Base-by-base conservation (phyloP, 2,797 vertebrate species). In the Crypturellus tataupa region DNA sequence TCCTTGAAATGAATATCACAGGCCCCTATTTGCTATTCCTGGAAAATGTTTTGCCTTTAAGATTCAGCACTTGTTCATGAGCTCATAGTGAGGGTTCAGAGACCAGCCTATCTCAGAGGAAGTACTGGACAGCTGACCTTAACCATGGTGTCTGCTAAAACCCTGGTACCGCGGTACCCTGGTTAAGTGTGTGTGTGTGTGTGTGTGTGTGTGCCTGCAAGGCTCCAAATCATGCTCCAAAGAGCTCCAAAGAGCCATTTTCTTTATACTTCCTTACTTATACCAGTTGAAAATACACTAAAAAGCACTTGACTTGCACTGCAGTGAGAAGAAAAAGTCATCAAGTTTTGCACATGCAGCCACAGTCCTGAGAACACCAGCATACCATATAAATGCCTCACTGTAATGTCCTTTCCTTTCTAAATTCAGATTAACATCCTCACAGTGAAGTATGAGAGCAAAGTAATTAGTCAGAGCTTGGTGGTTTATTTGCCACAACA, bases 391-490 rank as follows among this genome's bases (percentile, higher is more conserved):
- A 65, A 82, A 85, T 70, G 80, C 56, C 64, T 80, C 29, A 80
- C 3, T 7, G 0, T 3, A 93, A 59, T 5, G 40, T 62, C 42
- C 73, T 83, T 58, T 80, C 60, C 71, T 69, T 91, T 87, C 69
- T 86, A 72, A 87, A 96, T 75, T 88, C 87, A 88, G 75, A 94
- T 89, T 86, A 87, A 94, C 59, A 49, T n/a, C 68, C 31, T 65
- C 44, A 31, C 42, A 49, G 49, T 42, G 68, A 91, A 94, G 75
- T 40, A 81, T 42, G 63, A 81, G 77, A 88, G 68, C 47, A 5
- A 84, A 94, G 68, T 42, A 80, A 94, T 92, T 87, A 89, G 58
- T 85, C 79, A 92, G 68, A 85, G 58, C 44, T 75, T 64, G 84
- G 82, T 82, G 5, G 17, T 85, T 93, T 90, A 87, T 92, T 82